These are phyloP conservation scores for Tragelaphus eurycerus DNA, from an alignment of 2,797 vertebrate species.

Conservation along the genomic window DNA sequence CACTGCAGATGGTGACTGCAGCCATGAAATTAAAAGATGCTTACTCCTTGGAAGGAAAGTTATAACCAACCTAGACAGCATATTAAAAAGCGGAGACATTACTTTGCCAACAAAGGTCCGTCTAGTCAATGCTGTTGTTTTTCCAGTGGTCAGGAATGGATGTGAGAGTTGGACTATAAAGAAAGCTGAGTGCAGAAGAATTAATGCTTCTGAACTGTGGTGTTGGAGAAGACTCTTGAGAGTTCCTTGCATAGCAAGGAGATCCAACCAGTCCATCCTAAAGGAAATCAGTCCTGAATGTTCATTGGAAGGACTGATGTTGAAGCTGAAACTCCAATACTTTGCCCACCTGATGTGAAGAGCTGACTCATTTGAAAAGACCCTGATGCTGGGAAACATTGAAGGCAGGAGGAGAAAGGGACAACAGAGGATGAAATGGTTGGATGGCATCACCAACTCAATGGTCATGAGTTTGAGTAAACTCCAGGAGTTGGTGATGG, in stretches of 20 bases:
- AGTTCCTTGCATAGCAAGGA: not conserved
- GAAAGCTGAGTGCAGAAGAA: rapidly evolving
- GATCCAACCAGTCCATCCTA: not conserved
- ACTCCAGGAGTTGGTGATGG: not conserved
- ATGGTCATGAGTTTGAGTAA: not conserved
- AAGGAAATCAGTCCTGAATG: not conserved
- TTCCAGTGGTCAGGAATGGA: not conserved
- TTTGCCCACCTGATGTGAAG: not conserved
- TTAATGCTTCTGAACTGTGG: not conserved
- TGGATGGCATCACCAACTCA: not conserved
- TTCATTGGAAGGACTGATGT: not conserved
- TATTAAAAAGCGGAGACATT: not conserved
- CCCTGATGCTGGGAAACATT: too few relatives aligned
- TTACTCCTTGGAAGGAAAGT: not conserved
- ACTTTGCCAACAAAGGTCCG: not conserved
- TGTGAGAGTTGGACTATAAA: not conserved
- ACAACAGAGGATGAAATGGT: not conserved
- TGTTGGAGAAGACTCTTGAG: not conserved
- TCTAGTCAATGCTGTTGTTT: not conserved
- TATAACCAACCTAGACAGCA: not conserved
- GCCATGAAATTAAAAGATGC: not conserved
- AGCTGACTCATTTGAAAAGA: too few relatives aligned
- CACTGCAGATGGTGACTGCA: not conserved
- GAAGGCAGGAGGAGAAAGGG: not conserved
- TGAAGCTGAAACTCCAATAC: not conserved